Base-by-base conservation (phyloP, 2,113 vertebrate species). In the Xiphophorus couchianus region DNA sequence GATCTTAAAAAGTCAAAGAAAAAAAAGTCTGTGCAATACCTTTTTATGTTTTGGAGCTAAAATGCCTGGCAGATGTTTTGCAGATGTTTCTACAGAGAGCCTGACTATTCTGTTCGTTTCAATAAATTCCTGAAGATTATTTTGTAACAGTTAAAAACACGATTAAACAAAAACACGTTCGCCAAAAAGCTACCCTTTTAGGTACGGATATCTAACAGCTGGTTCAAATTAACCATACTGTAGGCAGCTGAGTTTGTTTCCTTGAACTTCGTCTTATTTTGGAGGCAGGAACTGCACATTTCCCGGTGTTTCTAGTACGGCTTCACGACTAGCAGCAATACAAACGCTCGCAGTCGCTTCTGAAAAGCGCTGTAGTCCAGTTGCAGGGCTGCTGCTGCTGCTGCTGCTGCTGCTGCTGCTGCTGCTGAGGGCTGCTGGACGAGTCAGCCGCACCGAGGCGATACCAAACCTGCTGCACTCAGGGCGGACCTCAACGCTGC, bases 281-380 rank as follows among this genome's bases (percentile, higher is more conserved):
- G 87, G 90, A 90, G 81, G 74, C 14, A 5, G 22, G 12, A 1
- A 7, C 1, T 2, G 8, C 51, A 11, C 19, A 1, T 15, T 90
- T 42, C 81, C 76, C 80, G 70, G 76, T 69, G 66, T 11, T 9
- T 0, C 1, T 17, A 37, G 2, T 37, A 1, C 1, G 6, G 0
- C 72, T 85, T 83, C 15, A 78, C 74, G 33, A 7, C 5, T 0
- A 64, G 51, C 29, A 22, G 69, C 63, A 4, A 15, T 65, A 74
- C 72, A 84, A 76, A 84, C 85, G 69, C 88, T 78, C 80, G 42
- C 76, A 71, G 65, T 70, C 64, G 76, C 88, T 74, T 78, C 65
- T 73, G 44, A 48, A 19, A 17, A 19, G 62, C 51, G 51, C 51
- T 58, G 84, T 7, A 61, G 77, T 77, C 68, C 62, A 22, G 65